Base-by-base conservation (phyloP, 1,140 invertebrate genomes). In the Rhynchophorus ferrugineus region DNA sequence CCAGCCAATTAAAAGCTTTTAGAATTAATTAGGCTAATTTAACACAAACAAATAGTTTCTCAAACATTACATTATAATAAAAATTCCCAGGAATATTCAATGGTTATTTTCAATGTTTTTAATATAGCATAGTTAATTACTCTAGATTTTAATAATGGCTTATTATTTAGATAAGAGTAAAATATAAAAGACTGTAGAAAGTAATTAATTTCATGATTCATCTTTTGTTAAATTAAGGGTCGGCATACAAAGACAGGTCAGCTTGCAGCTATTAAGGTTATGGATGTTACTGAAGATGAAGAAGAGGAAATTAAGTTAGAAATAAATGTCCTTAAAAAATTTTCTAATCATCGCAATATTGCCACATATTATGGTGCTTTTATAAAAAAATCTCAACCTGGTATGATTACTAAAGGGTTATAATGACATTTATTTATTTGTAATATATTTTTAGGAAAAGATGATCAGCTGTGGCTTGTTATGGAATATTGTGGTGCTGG, bases 401-500 rank as follows among this genome's bases (percentile, higher is more conserved):
- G 95, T 1, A 33, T 6, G 19, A 35, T 20, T 20, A 5, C 5
- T 16, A 19, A 17, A 7, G 8, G 18, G 41, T 17, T 20, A 18
- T 41, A 19, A 8, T 11, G 1, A 5, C n/a, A 1, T 9, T 8
- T 5, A 41, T 18, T 19, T 18, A 7, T 18, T 5, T 17, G 3
- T 41, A 24, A 24, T 24, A 24, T 20, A 20, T 24, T 29, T 44
- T 22, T 44, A 52, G 50, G 50, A 29, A 98, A 98, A 77, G 95
- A 99, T 77, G 97, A 99, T 74, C 96, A 99, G 69, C 75, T 99
- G 49, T 98, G 95, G 95, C 78, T 99, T 65, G 97, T 99, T 21
- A 99, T 99, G 97, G 97, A 99, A 73, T 99, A 98, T 71, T 99
- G 97, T 79, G 96, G 96, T 62, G 95, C 95, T 69, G 97, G 83